Percentiles rank a stretch among this genome's conserved stretches.
Evolutionary conservation across 2,113 vertebrate species (phyloP).

Genomic region (Terrapene triunguis): DNA sequence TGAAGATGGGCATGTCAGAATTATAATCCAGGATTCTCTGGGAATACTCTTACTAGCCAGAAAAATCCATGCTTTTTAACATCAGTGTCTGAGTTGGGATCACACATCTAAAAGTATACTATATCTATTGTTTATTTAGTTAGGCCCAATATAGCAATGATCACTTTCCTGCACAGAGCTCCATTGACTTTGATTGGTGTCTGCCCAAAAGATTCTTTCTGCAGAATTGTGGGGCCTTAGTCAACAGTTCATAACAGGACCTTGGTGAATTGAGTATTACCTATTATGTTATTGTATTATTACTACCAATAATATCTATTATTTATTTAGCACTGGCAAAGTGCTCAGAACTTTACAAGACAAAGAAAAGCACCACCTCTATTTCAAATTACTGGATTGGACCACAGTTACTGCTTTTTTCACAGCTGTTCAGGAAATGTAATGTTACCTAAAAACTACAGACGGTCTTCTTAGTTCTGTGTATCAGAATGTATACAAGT

Average conservation of each 20-base stretch:
- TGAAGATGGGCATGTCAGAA: background rate
- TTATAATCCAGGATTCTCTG: background rate
- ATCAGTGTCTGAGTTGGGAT: background rate
- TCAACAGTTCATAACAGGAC: background rate
- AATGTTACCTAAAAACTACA: background rate
- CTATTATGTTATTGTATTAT: background rate
- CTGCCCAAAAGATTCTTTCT: background rate
- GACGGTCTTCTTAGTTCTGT: rapidly evolving
- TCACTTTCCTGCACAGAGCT: background rate
- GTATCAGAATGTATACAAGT: background rate
- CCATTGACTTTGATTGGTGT: background rate
- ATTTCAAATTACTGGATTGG: background rate
- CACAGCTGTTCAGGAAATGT: background rate
- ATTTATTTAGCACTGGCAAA: background rate
- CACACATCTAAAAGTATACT: background rate
- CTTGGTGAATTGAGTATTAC: background rate
- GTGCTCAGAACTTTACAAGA: background rate
- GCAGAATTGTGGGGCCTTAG: background rate
- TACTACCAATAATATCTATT: background rate
- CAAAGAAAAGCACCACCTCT: background rate
- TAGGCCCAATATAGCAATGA: background rate
- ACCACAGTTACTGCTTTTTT: background rate
- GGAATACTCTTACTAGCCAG: background rate
- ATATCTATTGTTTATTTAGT: background rate
- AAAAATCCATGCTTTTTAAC: background rate